Evolutionary conservation across 2,888 invertebrate species (phyloP), one percentile per base, ranked within the genome.

Genomic region (Rhingia campestris): DNA sequence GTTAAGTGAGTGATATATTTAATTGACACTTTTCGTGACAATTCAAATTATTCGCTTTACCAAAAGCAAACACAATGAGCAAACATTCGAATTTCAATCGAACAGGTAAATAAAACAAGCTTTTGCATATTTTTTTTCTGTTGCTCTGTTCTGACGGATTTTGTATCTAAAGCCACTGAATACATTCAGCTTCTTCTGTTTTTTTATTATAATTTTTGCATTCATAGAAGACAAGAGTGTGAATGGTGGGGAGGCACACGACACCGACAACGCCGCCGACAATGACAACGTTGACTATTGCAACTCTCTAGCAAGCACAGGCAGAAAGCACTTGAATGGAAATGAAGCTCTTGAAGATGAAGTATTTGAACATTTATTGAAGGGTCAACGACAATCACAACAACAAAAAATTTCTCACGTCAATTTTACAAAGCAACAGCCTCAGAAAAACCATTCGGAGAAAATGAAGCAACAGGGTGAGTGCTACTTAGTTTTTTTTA

Each of bases 271-370:
- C 47, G 37, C 7, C 6, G 14, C 10, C 39, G 37, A n/a, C 39
- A 37, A 12, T 51, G 72, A 61, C 61, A 67, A 45, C 39, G 63
- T 12, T 49, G 64, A 59, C 43, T 58, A 32, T 37, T 39, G 12
- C 41, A 7, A 6, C 22, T 37, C n/a, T 6, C 51, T 10, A 39
- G 67, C 33, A 49, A 58, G 43, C 41, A 64, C 54, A 6, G 49
- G 37, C 43, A 53, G 39, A 35, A 75, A 70, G 64, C 70, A 75
- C 74, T 74, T 66, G 59, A 70, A 61, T 66, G 80, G 80, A 84
- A 84, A 80, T 70, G 74, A 80, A 58, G 49, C 74, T 63, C 84
- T 84, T 64, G 59, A 75, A 49, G 47, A 49, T 49, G 74, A 84
- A 75, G 84, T 74, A 64, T 70, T 79, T 35, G 74, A 70, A 61